Percentiles rank a stretch among this genome's conserved stretches.
phyloP scores from a whole-genome alignment of 2,888 invertebrate genomes.

The Sinelater perroti region DNA sequence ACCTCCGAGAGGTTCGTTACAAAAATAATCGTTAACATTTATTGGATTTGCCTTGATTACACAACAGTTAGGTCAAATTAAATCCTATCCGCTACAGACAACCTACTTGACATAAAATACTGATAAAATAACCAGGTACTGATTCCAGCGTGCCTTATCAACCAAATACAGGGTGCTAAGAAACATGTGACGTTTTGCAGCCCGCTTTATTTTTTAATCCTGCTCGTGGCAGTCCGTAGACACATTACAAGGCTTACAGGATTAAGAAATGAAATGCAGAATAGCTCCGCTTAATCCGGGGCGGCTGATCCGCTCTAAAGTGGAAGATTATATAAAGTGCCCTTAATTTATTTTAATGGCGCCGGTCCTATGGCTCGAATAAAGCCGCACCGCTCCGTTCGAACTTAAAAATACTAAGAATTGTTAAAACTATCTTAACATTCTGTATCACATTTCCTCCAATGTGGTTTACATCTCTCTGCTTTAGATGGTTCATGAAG shows the following conservation, averaged over 20 bases:
- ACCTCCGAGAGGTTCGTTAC: too few species aligned
- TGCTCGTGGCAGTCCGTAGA: too few species aligned
- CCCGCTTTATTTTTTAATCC: too few species aligned
- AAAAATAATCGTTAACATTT: too few species aligned
- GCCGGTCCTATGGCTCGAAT: too few species aligned
- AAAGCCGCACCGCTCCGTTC: too few species aligned
- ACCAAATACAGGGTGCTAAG: conserved; percentile 9
- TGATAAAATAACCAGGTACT: conserved; percentile 32
- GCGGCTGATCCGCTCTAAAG: neutral
- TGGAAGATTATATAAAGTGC: neutral
- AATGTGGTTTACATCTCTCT: conserved; percentile 6
- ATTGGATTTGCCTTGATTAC: too few species aligned
- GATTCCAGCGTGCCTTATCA: conserved; percentile 1
- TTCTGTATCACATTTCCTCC: neutral
- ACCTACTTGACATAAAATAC: conserved; percentile 26
- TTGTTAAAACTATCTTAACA: too few species aligned
- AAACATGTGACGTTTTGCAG: too few species aligned
- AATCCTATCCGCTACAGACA: too few species aligned
- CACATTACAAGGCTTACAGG: neutral
- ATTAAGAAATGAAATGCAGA: neutral
- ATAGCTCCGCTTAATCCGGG: neutral
- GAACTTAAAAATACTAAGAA: too few species aligned
- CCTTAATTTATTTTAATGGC: neutral
- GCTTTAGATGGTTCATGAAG: neutral
- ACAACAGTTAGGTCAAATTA: conserved; percentile 2